These are phyloP conservation scores for Sebastes nivosus DNA, from an alignment of 2,797 vertebrate species.

Conservation along the genomic window DNA sequence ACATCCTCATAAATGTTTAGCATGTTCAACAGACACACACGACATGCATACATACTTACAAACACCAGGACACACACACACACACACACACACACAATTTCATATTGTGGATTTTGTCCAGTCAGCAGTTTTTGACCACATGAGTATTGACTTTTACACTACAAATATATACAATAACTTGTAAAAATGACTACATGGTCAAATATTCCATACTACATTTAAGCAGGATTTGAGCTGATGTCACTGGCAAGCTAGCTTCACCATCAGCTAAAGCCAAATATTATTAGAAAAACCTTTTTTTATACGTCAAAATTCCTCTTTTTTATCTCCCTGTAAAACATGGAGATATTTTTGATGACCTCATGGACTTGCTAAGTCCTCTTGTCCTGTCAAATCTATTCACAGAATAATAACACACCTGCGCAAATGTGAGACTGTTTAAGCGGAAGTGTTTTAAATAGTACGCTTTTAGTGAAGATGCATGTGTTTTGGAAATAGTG, in stretches of 20 bases:
- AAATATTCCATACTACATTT: not conserved
- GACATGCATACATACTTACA: not conserved
- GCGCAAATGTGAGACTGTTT: not conserved
- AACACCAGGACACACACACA: not conserved
- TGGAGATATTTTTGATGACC: not conserved
- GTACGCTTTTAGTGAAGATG: too few relatives aligned
- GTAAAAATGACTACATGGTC: not conserved
- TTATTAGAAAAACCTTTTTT: not conserved
- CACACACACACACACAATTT: too few relatives aligned
- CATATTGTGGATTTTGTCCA: too few relatives aligned
- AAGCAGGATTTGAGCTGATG: not conserved
- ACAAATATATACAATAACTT: not conserved
- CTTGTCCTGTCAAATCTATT: not conserved
- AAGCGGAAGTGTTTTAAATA: not conserved
- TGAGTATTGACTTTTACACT: not conserved
- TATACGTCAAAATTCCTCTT: not conserved
- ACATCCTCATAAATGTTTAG: slow-evolving; percentile 55
- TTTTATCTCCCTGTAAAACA: not conserved
- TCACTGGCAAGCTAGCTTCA: not conserved
- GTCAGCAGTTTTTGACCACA: too few relatives aligned
- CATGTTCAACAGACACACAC: slow-evolving; percentile 1
- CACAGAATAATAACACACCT: not conserved
- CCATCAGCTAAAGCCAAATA: not conserved
- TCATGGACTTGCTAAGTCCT: not conserved
- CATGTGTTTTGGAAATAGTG: not conserved